phyloP scores from a whole-genome alignment of 1,140 invertebrate species.

The Sesamia nonagrioides region DNA sequence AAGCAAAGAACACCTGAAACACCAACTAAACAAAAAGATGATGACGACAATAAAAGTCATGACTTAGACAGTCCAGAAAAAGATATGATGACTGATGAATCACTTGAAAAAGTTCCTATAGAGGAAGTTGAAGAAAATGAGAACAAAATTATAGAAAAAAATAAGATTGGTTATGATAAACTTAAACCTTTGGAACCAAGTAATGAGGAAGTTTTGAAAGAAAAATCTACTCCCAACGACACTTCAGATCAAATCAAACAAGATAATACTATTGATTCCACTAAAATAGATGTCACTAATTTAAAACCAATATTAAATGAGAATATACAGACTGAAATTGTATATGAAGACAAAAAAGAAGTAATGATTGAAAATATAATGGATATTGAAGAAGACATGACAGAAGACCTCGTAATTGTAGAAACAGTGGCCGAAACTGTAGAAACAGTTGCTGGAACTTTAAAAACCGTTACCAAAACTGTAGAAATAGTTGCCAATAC shows the following conservation, averaged over 20 bases:
- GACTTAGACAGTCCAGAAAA: slow-evolving; percentile 23
- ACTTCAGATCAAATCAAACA: neutral
- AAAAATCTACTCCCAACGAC: neutral
- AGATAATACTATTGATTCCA: neutral
- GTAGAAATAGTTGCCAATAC: neutral
- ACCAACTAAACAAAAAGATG: slow-evolving; percentile 46
- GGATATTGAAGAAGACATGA: slow-evolving; percentile 1
- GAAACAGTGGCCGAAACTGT: neutral
- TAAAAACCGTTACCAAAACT: neutral
- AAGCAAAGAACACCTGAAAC: slow-evolving; percentile 70
- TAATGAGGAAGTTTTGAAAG: neutral
- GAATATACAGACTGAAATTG: neutral
- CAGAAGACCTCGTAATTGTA: slow-evolving; percentile 9
- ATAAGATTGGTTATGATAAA: slow-evolving; percentile 4
- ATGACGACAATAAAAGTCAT: slow-evolving; percentile 45
- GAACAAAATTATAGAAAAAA: neutral
- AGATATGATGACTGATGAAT: slow-evolving; percentile 10
- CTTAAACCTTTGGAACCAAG: slow-evolving; percentile 12
- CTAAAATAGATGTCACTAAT: neutral
- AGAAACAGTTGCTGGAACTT: neutral
- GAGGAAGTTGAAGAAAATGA: neutral
- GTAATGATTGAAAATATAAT: neutral
- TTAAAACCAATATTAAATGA: neutral
- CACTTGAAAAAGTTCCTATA: slow-evolving; percentile 4
- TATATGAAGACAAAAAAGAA: slow-evolving; percentile 13